Evolutionary conservation across 2,113 vertebrate species (phyloP), one percentile per base, ranked within the genome.

Genomic region (Planiliza haematocheilus): DNA sequence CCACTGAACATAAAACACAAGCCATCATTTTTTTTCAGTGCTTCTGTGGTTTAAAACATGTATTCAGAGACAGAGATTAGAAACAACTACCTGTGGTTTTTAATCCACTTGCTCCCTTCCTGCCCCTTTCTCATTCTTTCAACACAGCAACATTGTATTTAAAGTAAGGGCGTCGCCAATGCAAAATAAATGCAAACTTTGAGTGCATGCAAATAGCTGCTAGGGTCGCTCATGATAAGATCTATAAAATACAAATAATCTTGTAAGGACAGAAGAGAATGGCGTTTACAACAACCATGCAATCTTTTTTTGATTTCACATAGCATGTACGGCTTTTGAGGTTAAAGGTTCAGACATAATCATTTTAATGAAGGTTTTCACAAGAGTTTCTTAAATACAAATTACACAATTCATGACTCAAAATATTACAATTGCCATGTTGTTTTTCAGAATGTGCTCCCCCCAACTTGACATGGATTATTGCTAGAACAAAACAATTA

Each of bases 181-280:
- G 43, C 16, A 34, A 39, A 73, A 2, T 5, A 30, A 36, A 80
- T 81, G 73, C 72, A 89, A 89, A 88, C 21, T 8, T 59, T 14
- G n/a, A 42, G 49, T 13, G 53, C 55, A 86, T 80, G 71, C 62
- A 84, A 80, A 89, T 61, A 57, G 2, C 42, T 50, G 38, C 51
- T 49, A 7, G 18, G 45, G 65, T 59, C 10, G 37, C 34, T 70
- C 45, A 0, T 9, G 41, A 18, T 41, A 37, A 46, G 21, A 48
- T 21, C 55, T 2, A 45, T 10, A 43, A 46, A 69, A 81, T 18
- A 36, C 52, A 82, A 79, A 85, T 53, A 4, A 62, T 48, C 10
- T 21, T 41, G 5, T 14, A 3, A 21, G 11, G 74, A 70, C 38
- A 41, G 3, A 41, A 49, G 34, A 42, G 38, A 17, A 45, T 72